A percentile compares a stretch with the other conserved stretches of the same genome.
Evolutionary conservation across 1,140 invertebrate genomes (phyloP).

Genomic region (Zelostemma sp.): DNA sequence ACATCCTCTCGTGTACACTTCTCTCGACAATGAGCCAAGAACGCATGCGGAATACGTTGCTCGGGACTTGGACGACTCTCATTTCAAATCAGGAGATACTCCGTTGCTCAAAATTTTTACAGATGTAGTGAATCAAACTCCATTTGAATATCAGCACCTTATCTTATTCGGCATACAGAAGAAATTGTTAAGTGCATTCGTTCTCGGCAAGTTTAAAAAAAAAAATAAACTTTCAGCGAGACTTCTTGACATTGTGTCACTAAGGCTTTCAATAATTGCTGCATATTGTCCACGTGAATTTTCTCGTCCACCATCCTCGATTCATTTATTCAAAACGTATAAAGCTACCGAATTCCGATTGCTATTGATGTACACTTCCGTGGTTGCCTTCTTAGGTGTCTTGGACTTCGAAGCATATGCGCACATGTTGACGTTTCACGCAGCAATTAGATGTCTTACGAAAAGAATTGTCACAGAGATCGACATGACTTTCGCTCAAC

Average conservation of each 20-base stretch:
- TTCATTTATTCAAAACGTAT: conserved; percentile 16
- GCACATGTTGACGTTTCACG: conserved; percentile 23
- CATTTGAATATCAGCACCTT: conserved; percentile 35
- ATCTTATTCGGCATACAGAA: conserved; percentile 31
- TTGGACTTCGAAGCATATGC: conserved; percentile 5
- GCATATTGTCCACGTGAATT: conserved; percentile 34
- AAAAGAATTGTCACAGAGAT: not conserved
- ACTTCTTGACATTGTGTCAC: not conserved
- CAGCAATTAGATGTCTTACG: conserved; percentile 17
- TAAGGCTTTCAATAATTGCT: not conserved
- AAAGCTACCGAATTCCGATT: conserved; percentile 33
- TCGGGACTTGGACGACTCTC: conserved; percentile 17
- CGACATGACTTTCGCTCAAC: conserved; percentile 5
- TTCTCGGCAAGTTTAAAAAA: conserved; percentile 22
- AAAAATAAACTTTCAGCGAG: not conserved
- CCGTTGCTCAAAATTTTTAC: conserved; percentile 14
- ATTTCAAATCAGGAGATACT: conserved; percentile 24
- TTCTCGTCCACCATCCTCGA: conserved; percentile 14
- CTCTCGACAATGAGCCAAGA: not conserved
- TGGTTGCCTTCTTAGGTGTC: conserved; percentile 11
- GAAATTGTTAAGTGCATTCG: conserved; percentile 19
- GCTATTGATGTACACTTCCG: conserved; percentile 16
- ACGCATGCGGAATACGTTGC: conserved; percentile 22
- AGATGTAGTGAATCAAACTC: conserved; percentile 16
- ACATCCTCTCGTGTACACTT: not conserved